Evolutionary conservation across 2,797 vertebrate genomes (phyloP).

Genomic region (Protonibea diacanthus): DNA sequence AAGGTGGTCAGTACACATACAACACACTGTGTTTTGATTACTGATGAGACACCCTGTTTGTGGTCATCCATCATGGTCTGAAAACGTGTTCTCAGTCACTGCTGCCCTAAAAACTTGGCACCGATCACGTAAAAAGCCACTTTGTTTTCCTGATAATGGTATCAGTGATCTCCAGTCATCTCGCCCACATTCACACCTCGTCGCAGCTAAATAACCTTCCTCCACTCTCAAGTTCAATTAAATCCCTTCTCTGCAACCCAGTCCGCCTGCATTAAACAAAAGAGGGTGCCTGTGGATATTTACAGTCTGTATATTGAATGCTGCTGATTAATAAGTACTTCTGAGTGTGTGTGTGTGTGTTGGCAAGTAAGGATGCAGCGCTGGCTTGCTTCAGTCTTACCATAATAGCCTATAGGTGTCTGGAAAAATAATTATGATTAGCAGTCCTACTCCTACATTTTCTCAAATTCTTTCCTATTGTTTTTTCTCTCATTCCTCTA

Average conservation of each 20-base stretch:
- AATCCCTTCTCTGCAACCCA: conserved; percentile 71
- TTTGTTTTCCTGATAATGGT: conserved; percentile 77
- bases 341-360: conserved; percentile 44
- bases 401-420: conserved; percentile 62
- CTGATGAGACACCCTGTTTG: conserved; percentile 9
- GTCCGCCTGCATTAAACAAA: conserved; percentile 73
- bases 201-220: conserved; percentile 80
- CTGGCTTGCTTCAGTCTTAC: conserved; percentile 54
- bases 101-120: conserved; percentile 33
- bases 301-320: conserved; percentile 72
- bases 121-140: conserved; percentile 63
- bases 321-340: conserved; percentile 69
- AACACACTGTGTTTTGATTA: conserved; percentile 20
- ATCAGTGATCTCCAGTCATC: conserved; percentile 78
- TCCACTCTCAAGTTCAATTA: conserved; percentile 84
- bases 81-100: conserved; percentile 4
- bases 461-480: conserved; percentile 7
- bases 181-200: conserved; percentile 74
- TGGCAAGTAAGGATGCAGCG: conserved; percentile 46
- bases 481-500: conserved; percentile 9
- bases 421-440: conserved; percentile 68
- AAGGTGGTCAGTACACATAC: not conserved
- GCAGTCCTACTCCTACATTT: conserved; percentile 31
- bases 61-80: conserved; percentile 7
- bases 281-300: conserved; percentile 76